phyloP scores from a whole-genome alignment of 1,140 invertebrate species.

The Brachionus calyciflorus region DNA sequence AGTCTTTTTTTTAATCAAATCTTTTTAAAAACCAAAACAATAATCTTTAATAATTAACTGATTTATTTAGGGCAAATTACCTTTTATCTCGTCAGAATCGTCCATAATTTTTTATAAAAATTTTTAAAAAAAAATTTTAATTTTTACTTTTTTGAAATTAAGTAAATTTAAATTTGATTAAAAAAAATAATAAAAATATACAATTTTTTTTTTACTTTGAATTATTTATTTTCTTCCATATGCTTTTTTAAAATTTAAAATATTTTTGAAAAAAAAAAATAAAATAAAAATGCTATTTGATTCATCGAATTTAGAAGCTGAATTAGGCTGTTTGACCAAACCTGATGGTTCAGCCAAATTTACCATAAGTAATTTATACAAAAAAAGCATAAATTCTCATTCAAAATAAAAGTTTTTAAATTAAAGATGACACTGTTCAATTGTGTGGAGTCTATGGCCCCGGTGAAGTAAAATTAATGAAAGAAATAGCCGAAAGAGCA shows the following conservation, averaged over 20 bases:
- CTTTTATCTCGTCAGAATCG: slow-evolving; percentile 9
- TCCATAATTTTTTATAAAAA: no score
- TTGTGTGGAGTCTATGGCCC: slow-evolving; percentile 74
- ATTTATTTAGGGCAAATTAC: background rate
- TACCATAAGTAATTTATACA: slow-evolving; percentile 10
- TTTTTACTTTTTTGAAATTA: no score
- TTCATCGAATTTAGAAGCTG: slow-evolving; percentile 13
- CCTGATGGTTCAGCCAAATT: slow-evolving; percentile 44
- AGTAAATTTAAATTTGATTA: no score
- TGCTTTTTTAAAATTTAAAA: slow-evolving; percentile 1
- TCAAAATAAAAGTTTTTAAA: background rate
- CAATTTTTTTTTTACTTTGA: no score
- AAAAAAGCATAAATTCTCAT: background rate
- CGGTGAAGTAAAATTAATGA: slow-evolving; percentile 72
- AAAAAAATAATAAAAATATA: no score
- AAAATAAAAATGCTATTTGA: slow-evolving; percentile 11
- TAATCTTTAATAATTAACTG: background rate
- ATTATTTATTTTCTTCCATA: no score
- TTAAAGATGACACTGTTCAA: slow-evolving; percentile 16
- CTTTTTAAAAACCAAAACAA: no score
- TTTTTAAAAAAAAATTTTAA: no score
- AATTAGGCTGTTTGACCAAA: slow-evolving; percentile 23
- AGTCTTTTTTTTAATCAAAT: slow-evolving; percentile 34
- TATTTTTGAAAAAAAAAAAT: background rate
- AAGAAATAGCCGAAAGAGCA: slow-evolving; percentile 74